phyloP scores from a whole-genome alignment of 2,797 vertebrate genomes.

The Enteromius viviparus region DNA sequence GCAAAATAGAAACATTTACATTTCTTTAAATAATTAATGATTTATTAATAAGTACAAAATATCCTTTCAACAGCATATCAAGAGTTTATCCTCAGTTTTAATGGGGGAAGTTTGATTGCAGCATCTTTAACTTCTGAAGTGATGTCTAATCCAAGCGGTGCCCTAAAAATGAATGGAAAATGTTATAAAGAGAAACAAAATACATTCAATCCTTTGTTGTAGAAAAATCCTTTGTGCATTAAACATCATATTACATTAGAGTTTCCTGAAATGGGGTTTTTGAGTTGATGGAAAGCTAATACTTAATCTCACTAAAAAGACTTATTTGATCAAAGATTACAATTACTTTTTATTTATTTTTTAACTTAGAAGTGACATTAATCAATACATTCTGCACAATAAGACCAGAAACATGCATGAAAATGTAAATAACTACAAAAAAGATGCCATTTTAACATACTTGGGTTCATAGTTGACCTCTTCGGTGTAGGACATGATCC shows the following conservation, averaged over 20 bases:
- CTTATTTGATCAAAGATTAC: not conserved
- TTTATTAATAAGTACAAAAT: conserved; percentile 4
- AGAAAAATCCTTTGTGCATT: not conserved
- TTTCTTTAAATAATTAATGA: not conserved
- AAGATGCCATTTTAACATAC: conserved; percentile 71
- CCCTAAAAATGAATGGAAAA: conserved; percentile 72
- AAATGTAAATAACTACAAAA: not conserved
- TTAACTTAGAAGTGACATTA: not conserved
- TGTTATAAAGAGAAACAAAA: not conserved
- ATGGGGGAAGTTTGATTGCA: conserved; percentile 80
- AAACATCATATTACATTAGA: not conserved
- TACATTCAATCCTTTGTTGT: not conserved
- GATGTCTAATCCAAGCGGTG: conserved; percentile 87
- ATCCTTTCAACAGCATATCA: conserved; percentile 52
- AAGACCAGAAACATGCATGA: not conserved
- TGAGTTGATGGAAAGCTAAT: not conserved
- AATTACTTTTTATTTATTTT: not conserved
- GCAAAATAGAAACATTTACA: not conserved
- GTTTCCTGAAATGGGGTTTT: not conserved
- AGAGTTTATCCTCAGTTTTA: conserved; percentile 72
- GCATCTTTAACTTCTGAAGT: conserved; percentile 85
- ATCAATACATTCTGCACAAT: not conserved
- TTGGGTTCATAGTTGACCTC: conserved; percentile 86
- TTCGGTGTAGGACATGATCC: conserved; percentile 77
- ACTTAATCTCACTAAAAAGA: not conserved